phyloP scores from a whole-genome alignment of 2,888 invertebrate species.

The Drosophila suboccidentalis region DNA sequence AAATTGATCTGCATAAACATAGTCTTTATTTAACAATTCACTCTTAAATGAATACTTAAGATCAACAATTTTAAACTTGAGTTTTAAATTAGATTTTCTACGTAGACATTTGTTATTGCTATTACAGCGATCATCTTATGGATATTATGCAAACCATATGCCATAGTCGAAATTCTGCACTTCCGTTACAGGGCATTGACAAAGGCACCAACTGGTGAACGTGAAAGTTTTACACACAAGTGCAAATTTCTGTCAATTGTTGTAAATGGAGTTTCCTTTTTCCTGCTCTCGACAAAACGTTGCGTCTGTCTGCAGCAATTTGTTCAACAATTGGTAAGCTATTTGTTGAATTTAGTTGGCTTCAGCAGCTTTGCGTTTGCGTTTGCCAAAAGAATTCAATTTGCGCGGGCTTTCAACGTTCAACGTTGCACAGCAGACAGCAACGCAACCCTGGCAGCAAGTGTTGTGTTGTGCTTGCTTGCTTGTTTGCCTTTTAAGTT shows the following conservation, averaged over 20 bases:
- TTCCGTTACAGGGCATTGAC: conserved; percentile 22
- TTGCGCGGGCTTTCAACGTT: conserved; percentile 49
- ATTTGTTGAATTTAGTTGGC: conserved; percentile 46
- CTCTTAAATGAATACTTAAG: too few species aligned
- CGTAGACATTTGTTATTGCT: too few species aligned
- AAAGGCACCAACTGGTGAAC: conserved; percentile 17
- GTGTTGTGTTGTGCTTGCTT: conserved; percentile 11
- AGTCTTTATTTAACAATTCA: too few species aligned
- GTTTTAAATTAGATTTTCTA: too few species aligned
- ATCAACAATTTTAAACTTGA: too few species aligned
- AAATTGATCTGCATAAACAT: too few species aligned
- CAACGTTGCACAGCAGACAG: conserved; percentile 24
- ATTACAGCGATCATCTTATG: too few species aligned
- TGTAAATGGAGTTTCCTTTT: conserved; percentile 71
- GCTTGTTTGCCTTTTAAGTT: conserved; percentile 15
- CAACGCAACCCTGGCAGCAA: conserved; percentile 41
- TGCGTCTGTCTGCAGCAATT: conserved; percentile 47
- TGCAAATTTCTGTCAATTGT: conserved; percentile 77
- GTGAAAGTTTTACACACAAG: conserved; percentile 70
- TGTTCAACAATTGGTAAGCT: conserved; percentile 44
- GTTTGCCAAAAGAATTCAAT: conserved; percentile 35
- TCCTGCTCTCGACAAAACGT: conserved; percentile 43
- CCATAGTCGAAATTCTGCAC: neutral
- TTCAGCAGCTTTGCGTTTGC: conserved; percentile 17
- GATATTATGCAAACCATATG: neutral